Evolutionary conservation across 2,113 vertebrate species (phyloP).

Genomic region (Lampris incognitus): DNA sequence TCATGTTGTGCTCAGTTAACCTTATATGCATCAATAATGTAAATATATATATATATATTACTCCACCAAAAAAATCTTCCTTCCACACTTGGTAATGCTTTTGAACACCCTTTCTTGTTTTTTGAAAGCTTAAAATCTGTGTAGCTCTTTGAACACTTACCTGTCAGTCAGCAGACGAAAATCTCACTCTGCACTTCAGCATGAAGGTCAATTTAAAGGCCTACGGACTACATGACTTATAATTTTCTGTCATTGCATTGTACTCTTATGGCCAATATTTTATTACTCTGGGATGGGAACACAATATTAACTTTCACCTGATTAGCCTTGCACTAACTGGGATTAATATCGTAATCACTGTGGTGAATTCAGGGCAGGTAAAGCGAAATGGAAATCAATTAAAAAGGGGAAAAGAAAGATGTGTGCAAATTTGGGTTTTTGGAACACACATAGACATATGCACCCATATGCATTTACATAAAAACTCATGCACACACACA

Average conservation of each 20-base stretch:
- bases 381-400: not conserved
- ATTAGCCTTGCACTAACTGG: not conserved
- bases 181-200: not conserved
- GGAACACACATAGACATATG: not conserved
- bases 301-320: not conserved
- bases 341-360: not conserved
- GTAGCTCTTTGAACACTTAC: not conserved
- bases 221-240: not conserved
- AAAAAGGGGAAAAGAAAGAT: not conserved
- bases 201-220: not conserved
- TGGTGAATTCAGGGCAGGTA: not conserved
- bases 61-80: not conserved
- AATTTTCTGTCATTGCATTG: not conserved
- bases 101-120: not conserved
- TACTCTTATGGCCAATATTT: not conserved
- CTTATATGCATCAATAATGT: too few species aligned
- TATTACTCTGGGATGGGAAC: not conserved
- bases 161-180: not conserved
- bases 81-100: not conserved
- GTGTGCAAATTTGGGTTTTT: too few species aligned
- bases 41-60: not conserved
- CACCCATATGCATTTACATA: not conserved
- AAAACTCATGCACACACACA: not conserved
- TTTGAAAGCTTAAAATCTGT: not conserved
- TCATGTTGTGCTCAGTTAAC: too few species aligned